Conservation (phyloP, 1,140 invertebrate species). For the Charaxes varanes region DNA sequence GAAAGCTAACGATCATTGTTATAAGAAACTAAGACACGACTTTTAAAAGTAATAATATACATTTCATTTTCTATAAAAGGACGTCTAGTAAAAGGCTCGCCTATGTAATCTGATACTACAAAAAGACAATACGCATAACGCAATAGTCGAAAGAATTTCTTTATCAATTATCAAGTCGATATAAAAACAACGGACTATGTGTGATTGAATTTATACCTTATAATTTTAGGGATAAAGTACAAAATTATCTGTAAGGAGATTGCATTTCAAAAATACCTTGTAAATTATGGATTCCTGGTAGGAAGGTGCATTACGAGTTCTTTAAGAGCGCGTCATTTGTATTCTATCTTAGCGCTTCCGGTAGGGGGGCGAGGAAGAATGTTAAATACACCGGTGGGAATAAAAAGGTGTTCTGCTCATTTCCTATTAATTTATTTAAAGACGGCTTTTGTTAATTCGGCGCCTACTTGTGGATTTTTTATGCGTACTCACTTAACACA, state of each 20-base stretch:
- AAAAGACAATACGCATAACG: conserved; percentile 4
- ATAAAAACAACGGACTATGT: neutral
- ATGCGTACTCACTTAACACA: neutral
- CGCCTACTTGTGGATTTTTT: neutral
- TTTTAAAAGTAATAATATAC: no score
- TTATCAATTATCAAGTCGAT: neutral
- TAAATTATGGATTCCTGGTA: conserved; percentile 25
- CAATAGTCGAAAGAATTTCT: neutral
- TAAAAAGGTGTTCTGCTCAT: conserved; percentile 16
- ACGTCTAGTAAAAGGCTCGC: no score
- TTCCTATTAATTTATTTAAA: conserved; percentile 20
- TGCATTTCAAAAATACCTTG: conserved; percentile 8
- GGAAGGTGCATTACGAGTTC: conserved; percentile 20
- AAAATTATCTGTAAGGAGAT: neutral
- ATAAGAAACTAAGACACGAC: no score
- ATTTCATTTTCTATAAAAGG: no score
- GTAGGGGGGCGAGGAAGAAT: conserved; percentile 11
- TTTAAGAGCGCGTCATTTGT: conserved; percentile 23
- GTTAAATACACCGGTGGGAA: conserved; percentile 24
- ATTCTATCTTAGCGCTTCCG: conserved; percentile 30
- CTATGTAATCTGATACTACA: neutral
- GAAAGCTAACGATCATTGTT: no score
- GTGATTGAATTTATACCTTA: neutral
- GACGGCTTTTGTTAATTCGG: neutral
- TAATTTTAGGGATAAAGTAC: neutral